Conservation (phyloP, 2,113 vertebrate species). For the Anhinga rufa region DNA sequence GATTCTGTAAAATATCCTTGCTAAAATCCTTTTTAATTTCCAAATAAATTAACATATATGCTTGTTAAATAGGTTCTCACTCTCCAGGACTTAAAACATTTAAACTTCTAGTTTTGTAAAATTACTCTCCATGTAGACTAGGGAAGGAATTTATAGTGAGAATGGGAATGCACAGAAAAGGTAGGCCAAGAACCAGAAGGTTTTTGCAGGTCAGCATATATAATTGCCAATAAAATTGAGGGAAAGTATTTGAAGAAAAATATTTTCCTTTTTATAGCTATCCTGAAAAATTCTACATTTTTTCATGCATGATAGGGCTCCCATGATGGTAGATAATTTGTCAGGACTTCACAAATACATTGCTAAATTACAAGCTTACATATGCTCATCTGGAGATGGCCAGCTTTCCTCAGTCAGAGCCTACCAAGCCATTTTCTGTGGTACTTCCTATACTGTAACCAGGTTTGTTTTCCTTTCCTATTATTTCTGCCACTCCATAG, state of each 20-base stretch:
- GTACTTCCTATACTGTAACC: background rate
- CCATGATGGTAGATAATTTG: background rate
- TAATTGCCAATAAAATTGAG: background rate
- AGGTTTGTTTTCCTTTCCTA: background rate
- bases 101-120: background rate
- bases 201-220: background rate
- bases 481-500: background rate
- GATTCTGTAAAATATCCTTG: background rate
- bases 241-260: background rate
- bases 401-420: background rate
- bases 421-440: background rate
- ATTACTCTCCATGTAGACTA: background rate
- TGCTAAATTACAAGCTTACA: background rate
- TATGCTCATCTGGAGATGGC: background rate
- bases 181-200: background rate
- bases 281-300: background rate
- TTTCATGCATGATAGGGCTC: background rate
- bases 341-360: background rate
- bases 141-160: background rate
- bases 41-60: background rate
- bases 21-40: background rate
- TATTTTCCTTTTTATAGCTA: background rate
- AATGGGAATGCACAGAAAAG: background rate
- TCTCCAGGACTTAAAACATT: background rate
- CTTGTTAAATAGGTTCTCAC: background rate